Conservation (phyloP, 1,140 invertebrate genomes). For the Paralvinella palmiformis region DNA sequence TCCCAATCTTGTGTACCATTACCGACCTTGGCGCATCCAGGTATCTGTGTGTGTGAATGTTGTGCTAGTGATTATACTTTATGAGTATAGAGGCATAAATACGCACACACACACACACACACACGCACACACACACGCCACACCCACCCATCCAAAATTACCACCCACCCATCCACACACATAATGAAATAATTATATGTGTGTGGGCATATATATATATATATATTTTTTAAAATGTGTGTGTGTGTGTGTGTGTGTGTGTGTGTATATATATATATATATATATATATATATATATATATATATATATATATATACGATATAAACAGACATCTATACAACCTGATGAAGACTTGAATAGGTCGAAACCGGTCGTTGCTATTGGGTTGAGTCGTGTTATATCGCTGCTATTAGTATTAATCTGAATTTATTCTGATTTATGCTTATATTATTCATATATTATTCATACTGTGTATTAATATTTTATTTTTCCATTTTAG, state of each 20-base stretch:
- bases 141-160: neutral
- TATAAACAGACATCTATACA: slow-evolving; percentile 4
- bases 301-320: neutral
- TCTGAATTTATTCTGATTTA: no score
- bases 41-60: neutral
- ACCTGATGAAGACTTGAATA: no score
- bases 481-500: no score
- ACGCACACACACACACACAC: neutral
- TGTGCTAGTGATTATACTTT: neutral
- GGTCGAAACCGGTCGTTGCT: no score
- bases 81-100: neutral
- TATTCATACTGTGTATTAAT: no score
- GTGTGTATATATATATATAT: slow-evolving; percentile 1
- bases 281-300: slow-evolving; percentile 9
- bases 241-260: neutral
- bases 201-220: neutral
- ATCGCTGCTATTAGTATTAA: no score
- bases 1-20: no score
- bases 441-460: no score
- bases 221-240: neutral
- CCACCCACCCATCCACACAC: neutral
- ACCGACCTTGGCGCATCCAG: no score
- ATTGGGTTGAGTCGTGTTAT: no score
- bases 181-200: neutral
- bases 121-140: neutral